Percentiles rank a stretch among this genome's conserved stretches.
These are phyloP conservation scores for Cervus canadensis DNA, from an alignment of 2,113 vertebrate genomes.

Conservation along the genomic window DNA sequence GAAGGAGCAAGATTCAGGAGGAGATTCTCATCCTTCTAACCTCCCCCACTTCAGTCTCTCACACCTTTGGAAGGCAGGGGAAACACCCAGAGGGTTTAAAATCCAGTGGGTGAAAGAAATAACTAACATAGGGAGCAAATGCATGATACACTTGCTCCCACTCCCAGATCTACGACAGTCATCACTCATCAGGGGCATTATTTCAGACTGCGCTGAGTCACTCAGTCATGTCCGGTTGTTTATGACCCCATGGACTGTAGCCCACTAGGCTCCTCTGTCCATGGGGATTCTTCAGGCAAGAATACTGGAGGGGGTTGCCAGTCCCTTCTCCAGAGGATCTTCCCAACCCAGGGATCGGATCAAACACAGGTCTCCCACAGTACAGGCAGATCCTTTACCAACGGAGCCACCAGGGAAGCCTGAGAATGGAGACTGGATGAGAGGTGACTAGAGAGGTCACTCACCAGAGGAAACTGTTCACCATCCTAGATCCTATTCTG, in stretches of 20 bases:
- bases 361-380: not conserved
- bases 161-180: not conserved
- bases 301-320: not conserved
- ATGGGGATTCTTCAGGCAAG: not conserved
- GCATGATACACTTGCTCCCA: not conserved
- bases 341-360: not conserved
- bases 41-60: not conserved
- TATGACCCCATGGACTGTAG: not conserved
- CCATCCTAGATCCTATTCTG: not conserved
- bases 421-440: not conserved
- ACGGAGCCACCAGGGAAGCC: not conserved
- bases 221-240: not conserved
- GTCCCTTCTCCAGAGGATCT: not conserved
- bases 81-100: not conserved
- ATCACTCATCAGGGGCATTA: not conserved
- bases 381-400: not conserved
- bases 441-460: not conserved
- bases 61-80: not conserved
- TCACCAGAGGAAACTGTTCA: not conserved
- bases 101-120: not conserved
- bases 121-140: not conserved
- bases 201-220: not conserved
- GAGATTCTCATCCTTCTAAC: not conserved
- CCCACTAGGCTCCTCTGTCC: not conserved
- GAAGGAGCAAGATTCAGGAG: not conserved